Evolutionary conservation across 2,888 invertebrate genomes (phyloP).

Genomic region (Spilarctia lutea): DNA sequence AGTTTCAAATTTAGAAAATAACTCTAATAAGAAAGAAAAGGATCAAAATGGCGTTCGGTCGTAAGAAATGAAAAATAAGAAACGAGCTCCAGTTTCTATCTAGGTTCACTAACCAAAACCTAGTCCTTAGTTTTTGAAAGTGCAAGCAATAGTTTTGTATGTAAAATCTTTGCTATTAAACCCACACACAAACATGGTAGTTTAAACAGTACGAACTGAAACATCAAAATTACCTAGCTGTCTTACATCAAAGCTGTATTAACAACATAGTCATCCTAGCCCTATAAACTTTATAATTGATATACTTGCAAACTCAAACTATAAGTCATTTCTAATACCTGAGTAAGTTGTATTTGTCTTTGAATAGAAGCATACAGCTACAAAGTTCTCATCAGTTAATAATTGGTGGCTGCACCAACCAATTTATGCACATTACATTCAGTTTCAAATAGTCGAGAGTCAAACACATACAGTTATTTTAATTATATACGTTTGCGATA

Average conservation of each 20-base stretch:
- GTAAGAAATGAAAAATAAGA: too few species aligned
- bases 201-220: not conserved
- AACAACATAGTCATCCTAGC: not conserved
- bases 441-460: constrained; percentile 57
- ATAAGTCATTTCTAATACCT: constrained; percentile 58
- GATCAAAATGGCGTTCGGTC: too few species aligned
- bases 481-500: constrained; percentile 1
- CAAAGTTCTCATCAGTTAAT: constrained; percentile 71
- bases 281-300: constrained; percentile 48
- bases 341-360: constrained; percentile 65
- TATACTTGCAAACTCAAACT: constrained; percentile 55
- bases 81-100: too few species aligned
- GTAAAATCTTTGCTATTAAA: too few species aligned
- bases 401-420: constrained; percentile 70
- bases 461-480: constrained; percentile 45
- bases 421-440: constrained; percentile 58
- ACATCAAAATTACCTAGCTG: not conserved
- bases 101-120: too few species aligned
- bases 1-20: too few species aligned
- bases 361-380: constrained; percentile 63
- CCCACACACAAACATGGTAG: not conserved
- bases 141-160: too few species aligned
- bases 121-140: too few species aligned
- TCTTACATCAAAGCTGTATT: too few species aligned
- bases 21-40: too few species aligned